These are phyloP conservation scores for Danionella cerebrum DNA, from an alignment of 2,113 vertebrate species.

Conservation along the genomic window DNA sequence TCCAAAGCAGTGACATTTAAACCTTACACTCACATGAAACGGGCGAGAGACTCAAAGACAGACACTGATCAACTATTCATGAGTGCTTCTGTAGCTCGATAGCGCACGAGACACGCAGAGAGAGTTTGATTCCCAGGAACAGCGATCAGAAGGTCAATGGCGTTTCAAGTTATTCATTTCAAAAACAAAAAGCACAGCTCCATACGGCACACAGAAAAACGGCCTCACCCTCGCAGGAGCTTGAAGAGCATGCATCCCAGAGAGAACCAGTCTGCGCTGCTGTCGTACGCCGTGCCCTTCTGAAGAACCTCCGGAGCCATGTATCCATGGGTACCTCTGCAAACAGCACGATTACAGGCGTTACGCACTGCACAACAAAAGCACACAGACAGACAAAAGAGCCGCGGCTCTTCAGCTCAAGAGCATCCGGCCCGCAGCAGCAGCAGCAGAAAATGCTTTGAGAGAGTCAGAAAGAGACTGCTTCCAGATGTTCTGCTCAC, in stretches of 20 bases:
- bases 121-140: no score
- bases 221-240: conserved; percentile 86
- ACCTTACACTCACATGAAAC: conserved; percentile 57
- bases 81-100: background rate
- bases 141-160: no score
- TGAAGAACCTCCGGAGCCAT: conserved; percentile 98
- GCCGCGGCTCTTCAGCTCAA: background rate
- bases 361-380: background rate
- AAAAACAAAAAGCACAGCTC: no score
- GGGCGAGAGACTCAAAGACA: background rate
- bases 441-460: no score
- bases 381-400: background rate
- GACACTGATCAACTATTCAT: background rate
- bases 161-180: no score
- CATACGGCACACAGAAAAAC: no score
- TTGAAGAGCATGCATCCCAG: conserved; percentile 99
- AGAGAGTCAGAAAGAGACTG: no score
- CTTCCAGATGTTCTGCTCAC: no score
- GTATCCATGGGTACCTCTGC: conserved; percentile 93
- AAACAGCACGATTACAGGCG: conserved; percentile 11
- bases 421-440: no score
- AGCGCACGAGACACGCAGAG: no score
- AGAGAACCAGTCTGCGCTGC: conserved; percentile 98
- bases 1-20: conserved; percentile 61
- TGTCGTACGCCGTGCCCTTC: conserved; percentile 94